phyloP scores from a whole-genome alignment of 1,140 invertebrate genomes.

The Aphaenogaster floridana region DNA sequence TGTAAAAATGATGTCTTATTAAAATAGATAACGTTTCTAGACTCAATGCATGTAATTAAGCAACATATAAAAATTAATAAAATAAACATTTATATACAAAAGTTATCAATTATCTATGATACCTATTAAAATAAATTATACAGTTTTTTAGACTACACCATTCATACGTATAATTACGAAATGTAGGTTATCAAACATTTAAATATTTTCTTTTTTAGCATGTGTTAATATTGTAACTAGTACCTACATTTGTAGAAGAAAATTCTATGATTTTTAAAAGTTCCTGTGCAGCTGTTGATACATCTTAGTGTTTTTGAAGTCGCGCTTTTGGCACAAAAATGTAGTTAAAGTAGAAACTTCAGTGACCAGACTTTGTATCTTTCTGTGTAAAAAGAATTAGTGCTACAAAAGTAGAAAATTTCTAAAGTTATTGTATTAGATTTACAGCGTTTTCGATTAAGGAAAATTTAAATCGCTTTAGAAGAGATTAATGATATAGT shows the following conservation, averaged over 20 bases:
- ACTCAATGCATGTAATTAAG: neutral
- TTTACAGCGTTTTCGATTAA: neutral
- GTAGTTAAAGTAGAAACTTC: neutral
- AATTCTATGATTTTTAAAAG: slow-evolving; percentile 2
- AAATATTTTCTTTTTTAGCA: neutral
- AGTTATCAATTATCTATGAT: neutral
- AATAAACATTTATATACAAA: neutral
- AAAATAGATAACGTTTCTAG: neutral
- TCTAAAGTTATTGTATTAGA: neutral
- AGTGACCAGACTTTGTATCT: neutral
- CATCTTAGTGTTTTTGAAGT: neutral
- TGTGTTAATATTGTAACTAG: neutral
- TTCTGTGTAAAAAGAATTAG: neutral
- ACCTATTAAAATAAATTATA: slow-evolving; percentile 9
- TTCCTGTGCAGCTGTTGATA: neutral
- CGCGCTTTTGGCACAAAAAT: neutral
- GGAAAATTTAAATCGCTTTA: neutral
- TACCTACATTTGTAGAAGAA: neutral
- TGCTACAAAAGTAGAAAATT: neutral
- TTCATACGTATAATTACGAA: neutral
- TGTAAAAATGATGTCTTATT: neutral
- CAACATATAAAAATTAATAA: neutral
- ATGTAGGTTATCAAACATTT: neutral
- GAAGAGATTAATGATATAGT: neutral
- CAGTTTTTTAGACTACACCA: neutral